Conservation (phyloP, 2,888 invertebrate species). For the Hirtodrosophila cameraria region DNA sequence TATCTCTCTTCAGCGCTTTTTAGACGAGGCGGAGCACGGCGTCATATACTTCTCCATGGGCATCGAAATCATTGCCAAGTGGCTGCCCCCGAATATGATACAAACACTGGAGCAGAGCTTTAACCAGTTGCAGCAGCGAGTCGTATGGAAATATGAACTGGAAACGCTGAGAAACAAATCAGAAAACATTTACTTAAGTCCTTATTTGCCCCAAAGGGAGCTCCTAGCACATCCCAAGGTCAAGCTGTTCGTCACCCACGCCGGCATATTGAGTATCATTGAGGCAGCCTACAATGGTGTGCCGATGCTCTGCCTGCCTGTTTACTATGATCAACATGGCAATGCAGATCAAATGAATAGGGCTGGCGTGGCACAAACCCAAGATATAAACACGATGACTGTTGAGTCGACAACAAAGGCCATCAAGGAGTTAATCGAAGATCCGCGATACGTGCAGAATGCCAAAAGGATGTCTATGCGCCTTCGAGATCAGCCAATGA, state of each 20-base stretch:
- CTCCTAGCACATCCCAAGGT: constrained; percentile 83
- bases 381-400: constrained; percentile 65
- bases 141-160: constrained; percentile 67
- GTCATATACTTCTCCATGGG: constrained; percentile 79
- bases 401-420: constrained; percentile 21
- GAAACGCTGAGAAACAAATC: constrained; percentile 43
- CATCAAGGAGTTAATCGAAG: constrained; percentile 50
- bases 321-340: constrained; percentile 84
- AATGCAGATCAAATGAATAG: constrained; percentile 82
- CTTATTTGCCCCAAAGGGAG: constrained; percentile 82
- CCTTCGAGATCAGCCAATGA: constrained; percentile 63
- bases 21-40: constrained; percentile 69
- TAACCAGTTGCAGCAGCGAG: constrained; percentile 52
- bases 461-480: constrained; percentile 52
- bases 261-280: constrained; percentile 83
- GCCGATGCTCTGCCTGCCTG: constrained; percentile 84
- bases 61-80: constrained; percentile 48
- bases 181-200: constrained; percentile 68
- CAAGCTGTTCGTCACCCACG: constrained; percentile 84
- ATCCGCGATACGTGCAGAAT: constrained; percentile 37
- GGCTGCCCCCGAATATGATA: constrained; percentile 44
- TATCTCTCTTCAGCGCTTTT: constrained; percentile 54
- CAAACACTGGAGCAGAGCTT: constrained; percentile 47
- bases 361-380: constrained; percentile 41
- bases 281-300: constrained; percentile 83